phyloP scores from a whole-genome alignment of 2,888 invertebrate species.

The Agrochola lota region DNA sequence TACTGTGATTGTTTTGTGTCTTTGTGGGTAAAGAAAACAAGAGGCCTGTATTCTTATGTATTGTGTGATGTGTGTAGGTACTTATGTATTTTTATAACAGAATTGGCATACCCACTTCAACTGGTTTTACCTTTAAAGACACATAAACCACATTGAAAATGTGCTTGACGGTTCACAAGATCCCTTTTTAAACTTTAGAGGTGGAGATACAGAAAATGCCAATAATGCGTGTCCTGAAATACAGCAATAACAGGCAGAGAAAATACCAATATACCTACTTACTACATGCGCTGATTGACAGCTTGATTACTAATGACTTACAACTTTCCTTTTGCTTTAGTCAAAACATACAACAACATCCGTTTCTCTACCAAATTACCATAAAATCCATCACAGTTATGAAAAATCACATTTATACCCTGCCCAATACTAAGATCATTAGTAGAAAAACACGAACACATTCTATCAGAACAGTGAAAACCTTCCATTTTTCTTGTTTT shows the following conservation, averaged over 20 bases:
- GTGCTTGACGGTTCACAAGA: no score
- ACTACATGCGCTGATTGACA: background rate
- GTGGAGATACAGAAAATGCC: background rate
- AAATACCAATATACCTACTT: background rate
- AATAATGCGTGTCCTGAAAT: background rate
- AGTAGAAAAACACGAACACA: slow-evolving; percentile 34
- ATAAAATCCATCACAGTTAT: background rate
- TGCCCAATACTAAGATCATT: slow-evolving; percentile 17
- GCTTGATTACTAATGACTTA: background rate
- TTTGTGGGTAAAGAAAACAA: slow-evolving; percentile 47
- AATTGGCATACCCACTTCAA: background rate
- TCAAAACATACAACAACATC: background rate
- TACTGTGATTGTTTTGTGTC: slow-evolving; percentile 68
- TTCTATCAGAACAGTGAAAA: slow-evolving; percentile 38
- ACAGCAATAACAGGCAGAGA: background rate
- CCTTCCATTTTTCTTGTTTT: slow-evolving; percentile 60
- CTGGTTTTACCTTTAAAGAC: background rate
- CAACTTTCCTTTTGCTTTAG: background rate
- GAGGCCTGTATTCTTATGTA: slow-evolving; percentile 1
- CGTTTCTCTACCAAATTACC: background rate
- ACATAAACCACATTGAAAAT: background rate
- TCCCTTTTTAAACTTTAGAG: background rate
- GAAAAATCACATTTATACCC: slow-evolving; percentile 12
- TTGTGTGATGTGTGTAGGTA: background rate
- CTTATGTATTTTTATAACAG: background rate